These are phyloP conservation scores for Xenus cinereus DNA, from an alignment of 2,113 vertebrate genomes.

Conservation along the genomic window DNA sequence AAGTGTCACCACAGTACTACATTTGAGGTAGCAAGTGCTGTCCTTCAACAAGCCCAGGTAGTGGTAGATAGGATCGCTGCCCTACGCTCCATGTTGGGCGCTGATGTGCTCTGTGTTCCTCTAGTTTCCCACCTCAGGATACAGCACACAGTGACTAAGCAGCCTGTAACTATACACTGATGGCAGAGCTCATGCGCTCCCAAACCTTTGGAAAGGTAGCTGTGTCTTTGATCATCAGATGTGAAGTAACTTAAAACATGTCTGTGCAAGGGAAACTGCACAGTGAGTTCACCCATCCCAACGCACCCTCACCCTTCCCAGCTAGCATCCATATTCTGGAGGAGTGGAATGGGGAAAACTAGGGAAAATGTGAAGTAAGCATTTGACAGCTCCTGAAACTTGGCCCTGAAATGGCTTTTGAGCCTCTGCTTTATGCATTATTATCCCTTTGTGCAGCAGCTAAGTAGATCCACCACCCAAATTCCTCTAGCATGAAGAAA, in stretches of 20 bases:
- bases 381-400: background rate
- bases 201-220: background rate
- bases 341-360: background rate
- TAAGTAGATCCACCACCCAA: background rate
- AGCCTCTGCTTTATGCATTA: background rate
- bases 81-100: accelerated
- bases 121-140: background rate
- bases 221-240: background rate
- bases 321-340: background rate
- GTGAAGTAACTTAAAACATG: background rate
- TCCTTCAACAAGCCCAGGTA: background rate
- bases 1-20: background rate
- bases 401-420: background rate
- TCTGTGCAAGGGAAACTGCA: background rate
- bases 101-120: background rate
- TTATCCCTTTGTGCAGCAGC: background rate
- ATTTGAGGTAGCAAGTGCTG: background rate
- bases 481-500: background rate
- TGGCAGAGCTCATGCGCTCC: background rate
- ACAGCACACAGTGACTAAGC: background rate
- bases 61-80: background rate
- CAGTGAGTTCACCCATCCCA: background rate
- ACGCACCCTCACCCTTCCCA: background rate
- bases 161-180: background rate
- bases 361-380: background rate